Conservation (phyloP, 2,888 invertebrate genomes). For the Xestia rhomboidea region DNA sequence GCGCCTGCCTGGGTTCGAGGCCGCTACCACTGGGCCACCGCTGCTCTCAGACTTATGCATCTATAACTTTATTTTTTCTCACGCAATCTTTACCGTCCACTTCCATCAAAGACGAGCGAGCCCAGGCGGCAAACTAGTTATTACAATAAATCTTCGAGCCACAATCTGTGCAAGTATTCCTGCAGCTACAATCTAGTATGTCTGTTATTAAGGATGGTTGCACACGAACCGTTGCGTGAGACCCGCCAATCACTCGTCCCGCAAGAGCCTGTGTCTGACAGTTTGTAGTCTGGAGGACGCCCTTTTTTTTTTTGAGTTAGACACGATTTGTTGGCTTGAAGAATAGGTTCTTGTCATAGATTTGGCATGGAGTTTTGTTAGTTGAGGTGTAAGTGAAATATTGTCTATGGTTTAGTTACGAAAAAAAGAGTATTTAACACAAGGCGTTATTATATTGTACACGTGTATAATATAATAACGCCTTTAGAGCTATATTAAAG, state of each 20-base stretch:
- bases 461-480: too few relatives aligned
- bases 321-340: conserved; percentile 34
- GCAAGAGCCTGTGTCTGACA: conserved; percentile 54
- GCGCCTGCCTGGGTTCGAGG: too few relatives aligned
- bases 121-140: conserved; percentile 60
- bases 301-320: conserved; percentile 25
- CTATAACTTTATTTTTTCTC: conserved; percentile 21
- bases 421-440: too few relatives aligned
- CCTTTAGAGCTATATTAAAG: too few relatives aligned
- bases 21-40: too few relatives aligned
- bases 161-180: conserved; percentile 58
- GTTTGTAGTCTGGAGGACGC: conserved; percentile 48
- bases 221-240: conserved; percentile 78
- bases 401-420: background rate
- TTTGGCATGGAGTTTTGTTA: conserved; percentile 4
- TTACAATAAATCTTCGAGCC: conserved; percentile 61
- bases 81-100: conserved; percentile 2
- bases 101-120: conserved; percentile 29
- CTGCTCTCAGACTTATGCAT: background rate
- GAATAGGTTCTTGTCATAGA: conserved; percentile 8
- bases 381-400: background rate
- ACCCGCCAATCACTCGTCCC: conserved; percentile 67
- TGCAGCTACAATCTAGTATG: conserved; percentile 52
- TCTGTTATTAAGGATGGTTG: conserved; percentile 69
- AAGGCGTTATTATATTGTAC: too few relatives aligned